Evolutionary conservation across 2,888 invertebrate species (phyloP), one percentile per base, ranked within the genome.

Genomic region (Tipula confusa): DNA sequence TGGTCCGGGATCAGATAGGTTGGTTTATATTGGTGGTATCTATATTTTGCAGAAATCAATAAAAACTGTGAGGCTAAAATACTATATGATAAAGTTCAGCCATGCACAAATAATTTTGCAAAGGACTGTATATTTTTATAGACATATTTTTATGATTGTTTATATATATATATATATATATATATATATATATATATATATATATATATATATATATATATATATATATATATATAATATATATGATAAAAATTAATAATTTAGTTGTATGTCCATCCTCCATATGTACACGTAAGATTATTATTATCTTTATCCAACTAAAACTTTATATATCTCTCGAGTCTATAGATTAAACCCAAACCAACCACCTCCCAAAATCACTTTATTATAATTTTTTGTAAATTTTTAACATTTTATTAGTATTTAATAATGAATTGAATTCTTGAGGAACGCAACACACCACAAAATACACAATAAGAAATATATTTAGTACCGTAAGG

Each of bases 221-320:
- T 1, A 1, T 33, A 33, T 3, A 0, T n/a, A n/a, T 13, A 2
- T 1, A 13, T 13, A 13, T 13, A n/a, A n/a, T 15, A 43, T 43
- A 43, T 43, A 64, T 24, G 64, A 64, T 64, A 64, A 64, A 64
- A 64, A 64, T 64, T 64, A 64, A 64, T 64, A 64, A 64, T 64
- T 64, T 64, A 64, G 64, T 64, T 64, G 64, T 64, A 64, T 64
- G 64, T 64, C 64, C 64, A 64, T 64, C 64, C 64, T 64, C 64
- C 64, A 64, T n/a, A n/a, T 24, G 64, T 64, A 64, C 64, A 64
- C 18, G 11, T 4, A 43, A 43, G 33, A 33, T 9, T 33, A 33
- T 33, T 64, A 64, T 24, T 64, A 64, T 64, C 64, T 64, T 64
- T 64, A 64, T n/a, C n/a, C n/a, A n/a, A n/a, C n/a, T 64, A 6